phyloP scores from a whole-genome alignment of 2,888 invertebrate genomes.

The Ditula angustiorana region DNA sequence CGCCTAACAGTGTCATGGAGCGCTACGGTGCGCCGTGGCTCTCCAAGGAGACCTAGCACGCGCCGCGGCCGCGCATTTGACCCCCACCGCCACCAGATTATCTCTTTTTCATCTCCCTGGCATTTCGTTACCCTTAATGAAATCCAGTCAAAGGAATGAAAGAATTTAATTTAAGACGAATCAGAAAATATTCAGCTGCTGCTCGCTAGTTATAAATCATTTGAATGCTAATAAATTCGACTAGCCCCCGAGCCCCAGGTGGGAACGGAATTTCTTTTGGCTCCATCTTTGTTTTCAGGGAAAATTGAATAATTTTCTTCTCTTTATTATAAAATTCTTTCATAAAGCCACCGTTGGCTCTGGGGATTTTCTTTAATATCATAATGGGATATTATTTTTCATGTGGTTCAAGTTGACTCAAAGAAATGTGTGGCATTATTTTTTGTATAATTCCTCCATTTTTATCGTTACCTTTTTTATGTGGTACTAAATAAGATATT shows the following conservation, averaged over 20 bases:
- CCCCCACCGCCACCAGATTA: conserved; percentile 64
- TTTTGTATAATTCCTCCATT: conserved; percentile 39
- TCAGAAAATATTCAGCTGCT: conserved; percentile 84
- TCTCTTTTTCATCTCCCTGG: conserved; percentile 78
- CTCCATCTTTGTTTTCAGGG: conserved; percentile 79
- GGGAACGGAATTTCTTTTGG: conserved; percentile 78
- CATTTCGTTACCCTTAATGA: conserved; percentile 82
- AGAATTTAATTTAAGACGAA: conserved; percentile 85
- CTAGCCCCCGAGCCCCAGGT: conserved; percentile 77
- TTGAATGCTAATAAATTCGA: conserved; percentile 86
- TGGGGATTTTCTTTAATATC: conserved; percentile 79
- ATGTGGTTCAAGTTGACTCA: conserved; percentile 59
- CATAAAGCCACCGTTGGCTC: conserved; percentile 76
- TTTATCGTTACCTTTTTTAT: conserved; percentile 48
- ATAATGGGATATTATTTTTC: conserved; percentile 79
- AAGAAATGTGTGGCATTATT: conserved; percentile 41
- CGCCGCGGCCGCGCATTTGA: conserved; percentile 41
- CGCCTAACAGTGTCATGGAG: conserved; percentile 11
- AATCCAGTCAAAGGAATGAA: conserved; percentile 83
- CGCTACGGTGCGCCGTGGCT: conserved; percentile 31
- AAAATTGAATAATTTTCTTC: conserved; percentile 80
- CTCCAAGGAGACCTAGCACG: conserved; percentile 25
- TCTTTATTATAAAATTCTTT: conserved; percentile 82
- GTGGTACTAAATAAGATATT: conserved; percentile 50
- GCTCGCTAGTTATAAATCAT: conserved; percentile 85